Evolutionary conservation across 2,113 vertebrate species (phyloP).

Genomic region (Rutilus rutilus): DNA sequence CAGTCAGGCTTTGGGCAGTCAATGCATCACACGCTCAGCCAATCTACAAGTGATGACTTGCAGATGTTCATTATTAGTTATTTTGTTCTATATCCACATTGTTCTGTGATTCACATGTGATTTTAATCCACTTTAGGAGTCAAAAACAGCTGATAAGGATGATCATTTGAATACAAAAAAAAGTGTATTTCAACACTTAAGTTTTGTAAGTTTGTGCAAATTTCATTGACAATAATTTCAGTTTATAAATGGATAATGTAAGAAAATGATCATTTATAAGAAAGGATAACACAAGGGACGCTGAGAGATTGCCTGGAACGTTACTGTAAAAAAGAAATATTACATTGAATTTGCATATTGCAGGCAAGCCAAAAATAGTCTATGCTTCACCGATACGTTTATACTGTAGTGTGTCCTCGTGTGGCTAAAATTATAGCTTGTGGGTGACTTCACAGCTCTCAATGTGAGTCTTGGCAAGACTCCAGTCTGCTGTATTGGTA

Average conservation of each 20-base stretch:
- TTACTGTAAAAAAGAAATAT: not conserved
- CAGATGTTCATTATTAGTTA: not conserved
- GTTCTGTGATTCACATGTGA: not conserved
- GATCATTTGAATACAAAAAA: too few relatives aligned
- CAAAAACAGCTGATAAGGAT: not conserved
- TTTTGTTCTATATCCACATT: not conserved
- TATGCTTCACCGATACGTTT: slow-evolving; percentile 57
- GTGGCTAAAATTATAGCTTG: slow-evolving; percentile 62
- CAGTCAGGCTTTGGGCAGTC: not conserved
- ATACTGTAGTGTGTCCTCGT: slow-evolving; percentile 61
- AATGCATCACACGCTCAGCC: not conserved
- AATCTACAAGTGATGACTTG: slow-evolving; percentile 16
- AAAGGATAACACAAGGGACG: not conserved
- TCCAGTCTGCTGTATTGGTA: slow-evolving; percentile 53
- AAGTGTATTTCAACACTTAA: not conserved
- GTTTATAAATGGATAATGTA: not conserved
- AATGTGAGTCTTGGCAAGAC: slow-evolving; percentile 69
- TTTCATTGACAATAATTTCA: not conserved
- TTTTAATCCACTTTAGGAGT: not conserved
- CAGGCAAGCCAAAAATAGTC: slow-evolving; percentile 60
- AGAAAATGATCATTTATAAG: not conserved
- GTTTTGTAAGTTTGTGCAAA: not conserved
- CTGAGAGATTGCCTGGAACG: slow-evolving; percentile 8
- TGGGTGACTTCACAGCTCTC: slow-evolving; percentile 67
- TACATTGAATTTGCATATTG: not conserved